Percentiles rank a stretch among this genome's conserved stretches.
Evolutionary conservation across 2,888 invertebrate species (phyloP).

Genomic region (Thalpophila matura): DNA sequence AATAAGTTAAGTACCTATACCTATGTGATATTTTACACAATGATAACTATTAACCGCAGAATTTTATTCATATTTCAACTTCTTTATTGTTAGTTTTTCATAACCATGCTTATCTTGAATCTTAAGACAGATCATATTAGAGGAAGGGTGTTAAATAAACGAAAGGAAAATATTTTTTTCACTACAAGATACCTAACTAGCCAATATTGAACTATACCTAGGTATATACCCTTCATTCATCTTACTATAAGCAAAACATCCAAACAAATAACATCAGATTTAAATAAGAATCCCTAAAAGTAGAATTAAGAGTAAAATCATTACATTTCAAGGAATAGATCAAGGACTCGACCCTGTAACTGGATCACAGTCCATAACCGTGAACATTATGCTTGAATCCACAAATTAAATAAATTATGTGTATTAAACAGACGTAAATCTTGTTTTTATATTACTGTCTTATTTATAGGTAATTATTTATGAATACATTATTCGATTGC

Average conservation of each 20-base stretch:
- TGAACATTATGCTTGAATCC: not conserved
- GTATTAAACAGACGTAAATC: not conserved
- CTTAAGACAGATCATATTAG: not conserved
- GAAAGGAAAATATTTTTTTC: no score
- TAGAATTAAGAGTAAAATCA: conserved; percentile 34
- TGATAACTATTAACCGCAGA: not conserved
- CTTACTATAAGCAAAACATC: not conserved
- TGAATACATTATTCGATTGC: no score
- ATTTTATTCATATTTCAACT: conserved; percentile 1
- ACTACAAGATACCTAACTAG: no score
- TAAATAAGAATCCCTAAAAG: conserved; percentile 21
- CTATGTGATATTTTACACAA: conserved; percentile 2
- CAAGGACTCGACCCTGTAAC: conserved; percentile 31
- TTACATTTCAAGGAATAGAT: conserved; percentile 52
- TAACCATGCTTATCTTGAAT: not conserved
- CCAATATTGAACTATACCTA: no score
- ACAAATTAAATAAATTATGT: conserved; percentile 25
- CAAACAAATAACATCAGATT: conserved; percentile 11
- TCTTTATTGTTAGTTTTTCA: not conserved
- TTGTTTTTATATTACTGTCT: not conserved
- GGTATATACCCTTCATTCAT: not conserved
- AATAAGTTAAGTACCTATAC: no score
- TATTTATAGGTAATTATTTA: no score
- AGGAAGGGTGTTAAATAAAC: no score
- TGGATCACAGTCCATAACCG: conserved; percentile 38